Percentiles rank a stretch among this genome's conserved stretches.
phyloP scores from a whole-genome alignment of 2,888 invertebrate species.

The Lasius fuliginosus region DNA sequence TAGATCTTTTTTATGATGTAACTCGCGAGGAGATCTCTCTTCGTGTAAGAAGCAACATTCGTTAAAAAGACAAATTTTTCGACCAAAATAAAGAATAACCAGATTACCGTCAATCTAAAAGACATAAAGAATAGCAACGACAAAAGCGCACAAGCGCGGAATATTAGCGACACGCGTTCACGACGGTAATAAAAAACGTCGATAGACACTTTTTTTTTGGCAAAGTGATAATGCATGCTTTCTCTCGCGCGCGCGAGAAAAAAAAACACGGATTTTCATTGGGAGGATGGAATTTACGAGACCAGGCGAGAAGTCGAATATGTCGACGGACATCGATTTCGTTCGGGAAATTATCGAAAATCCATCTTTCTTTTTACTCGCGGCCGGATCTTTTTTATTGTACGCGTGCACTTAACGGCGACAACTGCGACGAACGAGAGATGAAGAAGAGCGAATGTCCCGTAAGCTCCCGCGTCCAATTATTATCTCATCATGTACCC shows the following conservation, averaged over 20 bases:
- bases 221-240: conserved; percentile 28
- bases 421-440: conserved; percentile 13
- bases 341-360: conserved; percentile 48
- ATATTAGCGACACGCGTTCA: conserved; percentile 29
- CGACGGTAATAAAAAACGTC: conserved; percentile 37
- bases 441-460: conserved; percentile 12
- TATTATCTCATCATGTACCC: conserved; percentile 31
- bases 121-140: not conserved
- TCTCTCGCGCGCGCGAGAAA: not conserved
- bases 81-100: not conserved
- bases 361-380: conserved; percentile 44
- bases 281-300: conserved; percentile 27
- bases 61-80: not conserved
- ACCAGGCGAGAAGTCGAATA: conserved; percentile 14
- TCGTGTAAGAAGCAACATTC: not conserved
- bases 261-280: conserved; percentile 27
- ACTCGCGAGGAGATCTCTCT: not conserved
- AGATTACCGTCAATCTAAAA: not conserved
- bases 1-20: not conserved
- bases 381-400: conserved; percentile 11
- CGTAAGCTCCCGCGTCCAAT: not conserved
- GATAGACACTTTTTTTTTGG: conserved; percentile 1
- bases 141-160: not conserved
- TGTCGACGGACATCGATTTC: conserved; percentile 25
- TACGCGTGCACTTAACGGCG: conserved; percentile 47